Conservation (phyloP, 2,113 vertebrate species). For the Tragelaphus scriptus region DNA sequence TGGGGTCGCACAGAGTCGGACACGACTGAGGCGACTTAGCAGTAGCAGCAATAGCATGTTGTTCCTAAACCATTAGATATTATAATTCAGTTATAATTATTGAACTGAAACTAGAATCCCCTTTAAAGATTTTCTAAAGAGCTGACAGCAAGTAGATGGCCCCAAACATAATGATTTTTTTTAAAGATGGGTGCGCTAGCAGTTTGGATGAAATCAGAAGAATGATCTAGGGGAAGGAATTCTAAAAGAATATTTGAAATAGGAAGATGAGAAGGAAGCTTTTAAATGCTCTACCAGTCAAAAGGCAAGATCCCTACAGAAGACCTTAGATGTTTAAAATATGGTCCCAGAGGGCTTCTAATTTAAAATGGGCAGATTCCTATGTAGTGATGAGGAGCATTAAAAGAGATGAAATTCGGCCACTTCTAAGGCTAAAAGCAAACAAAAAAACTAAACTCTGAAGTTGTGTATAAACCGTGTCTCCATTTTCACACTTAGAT, state of each 20-base stretch:
- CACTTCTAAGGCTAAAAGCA: not conserved
- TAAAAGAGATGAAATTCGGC: not conserved
- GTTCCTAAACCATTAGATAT: not conserved
- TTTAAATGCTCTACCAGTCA: not conserved
- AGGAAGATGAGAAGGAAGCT: not conserved
- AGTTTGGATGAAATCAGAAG: not conserved
- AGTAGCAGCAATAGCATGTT: not conserved
- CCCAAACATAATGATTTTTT: not conserved
- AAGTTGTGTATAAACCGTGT: not conserved
- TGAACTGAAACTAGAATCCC: not conserved
- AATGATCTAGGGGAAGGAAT: not conserved
- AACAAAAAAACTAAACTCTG: not conserved
- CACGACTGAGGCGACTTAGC: not conserved
- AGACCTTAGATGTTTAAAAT: not conserved
- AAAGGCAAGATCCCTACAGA: constrained; percentile 34
- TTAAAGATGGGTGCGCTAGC: not conserved
- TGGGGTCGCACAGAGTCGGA: not conserved
- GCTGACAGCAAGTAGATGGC: not conserved
- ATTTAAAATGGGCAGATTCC: not conserved
- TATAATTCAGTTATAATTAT: not conserved
- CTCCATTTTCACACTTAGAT: not conserved
- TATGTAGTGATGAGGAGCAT: not conserved
- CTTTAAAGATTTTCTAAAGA: constrained; percentile 37
- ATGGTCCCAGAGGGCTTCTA: not conserved
- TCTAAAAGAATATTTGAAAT: not conserved